phyloP scores from a whole-genome alignment of 1,140 invertebrate genomes.

The Octopus bimaculoides region DNA sequence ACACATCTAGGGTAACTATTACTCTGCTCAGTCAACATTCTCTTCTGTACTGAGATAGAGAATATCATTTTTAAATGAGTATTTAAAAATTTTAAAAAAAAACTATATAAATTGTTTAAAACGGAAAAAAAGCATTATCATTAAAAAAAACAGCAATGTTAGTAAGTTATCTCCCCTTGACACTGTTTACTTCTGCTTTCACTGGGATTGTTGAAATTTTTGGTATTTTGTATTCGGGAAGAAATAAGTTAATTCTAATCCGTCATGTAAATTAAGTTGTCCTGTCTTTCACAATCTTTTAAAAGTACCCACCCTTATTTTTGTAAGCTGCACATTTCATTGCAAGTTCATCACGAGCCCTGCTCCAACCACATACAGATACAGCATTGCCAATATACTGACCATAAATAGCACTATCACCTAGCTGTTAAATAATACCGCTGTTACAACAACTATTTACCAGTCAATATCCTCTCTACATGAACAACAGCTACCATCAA shows the following conservation, averaged over 20 bases:
- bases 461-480: background rate
- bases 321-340: conserved; percentile 15
- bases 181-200: conserved; percentile 1
- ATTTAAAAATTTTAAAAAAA: no score
- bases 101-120: no score
- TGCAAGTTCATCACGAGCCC: background rate
- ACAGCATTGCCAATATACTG: background rate
- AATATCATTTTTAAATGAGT: no score
- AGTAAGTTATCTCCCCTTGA: background rate
- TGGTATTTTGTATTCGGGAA: conserved; percentile 12
- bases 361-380: background rate
- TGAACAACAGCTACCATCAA: background rate
- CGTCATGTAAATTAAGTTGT: conserved; percentile 6
- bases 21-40: no score
- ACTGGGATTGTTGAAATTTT: conserved; percentile 11
- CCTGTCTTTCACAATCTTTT: background rate
- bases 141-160: no score
- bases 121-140: no score
- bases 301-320: conserved; percentile 14
- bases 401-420: background rate
- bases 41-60: no score
- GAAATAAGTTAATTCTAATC: background rate
- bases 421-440: background rate
- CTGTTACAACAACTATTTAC: background rate
- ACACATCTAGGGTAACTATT: no score